phyloP scores from a whole-genome alignment of 2,797 vertebrate species.

The Xiphophorus birchmanni region DNA sequence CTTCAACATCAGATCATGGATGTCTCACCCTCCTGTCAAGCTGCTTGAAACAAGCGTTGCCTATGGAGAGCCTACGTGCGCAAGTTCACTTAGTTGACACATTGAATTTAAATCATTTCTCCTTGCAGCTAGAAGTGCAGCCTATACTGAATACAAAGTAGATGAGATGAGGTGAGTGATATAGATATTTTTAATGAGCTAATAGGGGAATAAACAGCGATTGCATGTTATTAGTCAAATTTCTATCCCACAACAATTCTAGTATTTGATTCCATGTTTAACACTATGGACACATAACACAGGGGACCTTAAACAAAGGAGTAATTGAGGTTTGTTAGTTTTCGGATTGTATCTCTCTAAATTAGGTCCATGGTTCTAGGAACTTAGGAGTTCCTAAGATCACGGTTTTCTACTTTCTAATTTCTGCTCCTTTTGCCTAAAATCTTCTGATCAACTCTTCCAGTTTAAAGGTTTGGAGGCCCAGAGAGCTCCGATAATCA shows the following conservation, averaged over 20 bases:
- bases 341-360: not conserved
- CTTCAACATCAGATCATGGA: conserved; percentile 57
- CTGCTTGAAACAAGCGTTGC: conserved; percentile 52
- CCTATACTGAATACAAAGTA: conserved; percentile 10
- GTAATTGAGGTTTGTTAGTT: not conserved
- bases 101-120: conserved; percentile 40
- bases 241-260: not conserved
- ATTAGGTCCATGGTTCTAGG: not conserved
- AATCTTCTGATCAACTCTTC: not conserved
- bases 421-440: not conserved
- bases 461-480: not conserved
- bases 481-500: not conserved
- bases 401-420: not conserved
- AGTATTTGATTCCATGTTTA: not conserved
- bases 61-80: conserved; percentile 43
- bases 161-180: not conserved
- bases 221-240: not conserved
- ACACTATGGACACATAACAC: not conserved
- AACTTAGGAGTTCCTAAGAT: too few species aligned
- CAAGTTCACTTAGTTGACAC: conserved; percentile 21
- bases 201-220: not conserved
- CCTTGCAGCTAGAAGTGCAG: conserved; percentile 12
- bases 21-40: conserved; percentile 36
- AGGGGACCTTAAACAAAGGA: not conserved
- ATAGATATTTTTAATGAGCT: not conserved